These are phyloP conservation scores for Desoria tigrina DNA, from an alignment of 2,888 invertebrate species.

Conservation along the genomic window DNA sequence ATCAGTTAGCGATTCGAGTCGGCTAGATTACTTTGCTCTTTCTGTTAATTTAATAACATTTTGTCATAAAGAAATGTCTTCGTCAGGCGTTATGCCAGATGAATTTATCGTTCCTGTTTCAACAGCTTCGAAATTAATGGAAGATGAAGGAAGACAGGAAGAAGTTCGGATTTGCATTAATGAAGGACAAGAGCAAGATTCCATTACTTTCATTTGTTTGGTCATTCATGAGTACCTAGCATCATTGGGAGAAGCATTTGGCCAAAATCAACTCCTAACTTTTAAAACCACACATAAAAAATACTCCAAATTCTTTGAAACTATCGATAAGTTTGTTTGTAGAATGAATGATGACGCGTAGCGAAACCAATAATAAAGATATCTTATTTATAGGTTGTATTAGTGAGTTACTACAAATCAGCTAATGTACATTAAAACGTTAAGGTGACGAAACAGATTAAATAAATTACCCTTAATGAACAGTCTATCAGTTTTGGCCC, in stretches of 20 bases:
- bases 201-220: conserved; percentile 33
- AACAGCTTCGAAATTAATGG: conserved; percentile 36
- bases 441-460: too few species aligned
- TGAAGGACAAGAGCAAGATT: too few species aligned
- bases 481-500: too few species aligned
- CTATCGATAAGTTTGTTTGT: too few species aligned
- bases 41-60: conserved; percentile 41
- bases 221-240: conserved; percentile 46
- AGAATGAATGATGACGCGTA: too few species aligned
- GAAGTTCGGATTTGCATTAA: conserved; percentile 24
- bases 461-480: too few species aligned
- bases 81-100: conserved; percentile 18
- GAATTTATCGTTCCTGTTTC: conserved; percentile 36
- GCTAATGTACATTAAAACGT: too few species aligned
- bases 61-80: conserved; percentile 36
- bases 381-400: too few species aligned
- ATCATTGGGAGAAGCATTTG: conserved; percentile 38
- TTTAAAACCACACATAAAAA: not conserved
- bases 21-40: conserved; percentile 46
- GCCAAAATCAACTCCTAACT: conserved; percentile 11
- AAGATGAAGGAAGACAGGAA: conserved; percentile 31
- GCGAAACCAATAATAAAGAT: too few species aligned
- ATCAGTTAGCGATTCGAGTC: conserved; percentile 29
- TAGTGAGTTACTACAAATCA: too few species aligned
- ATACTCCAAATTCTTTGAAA: too few species aligned